phyloP scores from a whole-genome alignment of 2,888 invertebrate genomes.

The Pterobdella sp. region DNA sequence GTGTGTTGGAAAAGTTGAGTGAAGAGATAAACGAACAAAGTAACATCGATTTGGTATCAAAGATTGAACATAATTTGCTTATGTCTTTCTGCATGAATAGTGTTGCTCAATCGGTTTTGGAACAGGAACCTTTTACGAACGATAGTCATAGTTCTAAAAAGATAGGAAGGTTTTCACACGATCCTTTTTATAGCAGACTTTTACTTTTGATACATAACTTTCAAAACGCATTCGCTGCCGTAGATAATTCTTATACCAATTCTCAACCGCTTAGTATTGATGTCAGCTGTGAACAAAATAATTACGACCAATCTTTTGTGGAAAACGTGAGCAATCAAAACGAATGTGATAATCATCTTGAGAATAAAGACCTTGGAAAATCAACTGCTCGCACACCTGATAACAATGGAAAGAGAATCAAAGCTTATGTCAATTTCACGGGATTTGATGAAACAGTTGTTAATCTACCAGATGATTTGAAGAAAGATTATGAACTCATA shows the following conservation, averaged over 20 bases:
- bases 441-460: neutral
- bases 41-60: constrained; percentile 54
- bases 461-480: neutral
- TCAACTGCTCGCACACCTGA: neutral
- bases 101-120: constrained; percentile 76
- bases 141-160: neutral
- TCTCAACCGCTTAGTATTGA: constrained; percentile 13
- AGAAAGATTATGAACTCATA: constrained; percentile 1
- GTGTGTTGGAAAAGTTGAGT: constrained; percentile 73
- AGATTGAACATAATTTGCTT: constrained; percentile 57
- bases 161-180: constrained; percentile 17
- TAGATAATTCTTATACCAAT: constrained; percentile 39
- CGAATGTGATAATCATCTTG: neutral
- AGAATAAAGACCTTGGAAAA: neutral
- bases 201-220: constrained; percentile 78
- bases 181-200: constrained; percentile 61
- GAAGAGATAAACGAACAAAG: constrained; percentile 69
- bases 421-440: constrained; percentile 3
- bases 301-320: neutral
- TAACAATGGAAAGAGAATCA: neutral
- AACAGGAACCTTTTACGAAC: constrained; percentile 64
- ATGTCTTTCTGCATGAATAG: constrained; percentile 69
- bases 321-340: neutral
- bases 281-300: constrained; percentile 2
- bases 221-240: constrained; percentile 67